Conservation (phyloP, 2,888 invertebrate species). For the Altica lythri region DNA sequence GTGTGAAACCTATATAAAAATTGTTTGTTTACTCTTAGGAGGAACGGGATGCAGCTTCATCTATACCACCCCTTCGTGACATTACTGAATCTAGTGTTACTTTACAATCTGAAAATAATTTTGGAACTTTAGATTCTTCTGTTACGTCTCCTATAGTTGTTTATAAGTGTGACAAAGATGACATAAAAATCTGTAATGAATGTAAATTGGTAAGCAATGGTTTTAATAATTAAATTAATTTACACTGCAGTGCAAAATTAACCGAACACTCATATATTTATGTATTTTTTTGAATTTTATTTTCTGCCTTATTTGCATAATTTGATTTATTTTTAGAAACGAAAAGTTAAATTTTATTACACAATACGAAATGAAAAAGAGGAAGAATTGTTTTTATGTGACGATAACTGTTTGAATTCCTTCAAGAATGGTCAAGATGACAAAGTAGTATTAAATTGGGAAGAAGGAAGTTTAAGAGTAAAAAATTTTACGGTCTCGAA, state of each 20-base stretch:
- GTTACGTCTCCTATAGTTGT: conserved; percentile 35
- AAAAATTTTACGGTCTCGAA: conserved; percentile 37
- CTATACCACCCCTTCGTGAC: conserved; percentile 48
- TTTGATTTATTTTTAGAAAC: conserved; percentile 42
- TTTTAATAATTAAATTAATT: too few species aligned
- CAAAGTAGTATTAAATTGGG: conserved; percentile 52
- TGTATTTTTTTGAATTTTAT: conserved; percentile 13
- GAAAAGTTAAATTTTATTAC: conserved; percentile 57
- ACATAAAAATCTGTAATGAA: conserved; percentile 57
- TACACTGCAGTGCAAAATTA: too few species aligned
- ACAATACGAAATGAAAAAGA: conserved; percentile 56
- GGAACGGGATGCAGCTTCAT: conserved; percentile 65
- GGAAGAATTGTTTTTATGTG: conserved; percentile 61
- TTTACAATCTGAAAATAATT: conserved; percentile 29
- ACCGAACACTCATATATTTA: conserved; percentile 18
- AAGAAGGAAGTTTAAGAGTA: conserved; percentile 45
- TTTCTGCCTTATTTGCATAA: conserved; percentile 1
- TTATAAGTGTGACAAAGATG: conserved; percentile 45
- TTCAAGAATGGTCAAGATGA: conserved; percentile 56
- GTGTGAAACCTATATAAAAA: too few species aligned
- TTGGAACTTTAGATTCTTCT: conserved; percentile 27
- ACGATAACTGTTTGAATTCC: conserved; percentile 62
- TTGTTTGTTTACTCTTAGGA: conserved; percentile 51
- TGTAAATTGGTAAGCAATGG: conserved; percentile 58
- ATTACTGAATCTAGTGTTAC: conserved; percentile 52